Conservation (phyloP, 1,140 invertebrate species). For the Drosophila pruinosa region DNA sequence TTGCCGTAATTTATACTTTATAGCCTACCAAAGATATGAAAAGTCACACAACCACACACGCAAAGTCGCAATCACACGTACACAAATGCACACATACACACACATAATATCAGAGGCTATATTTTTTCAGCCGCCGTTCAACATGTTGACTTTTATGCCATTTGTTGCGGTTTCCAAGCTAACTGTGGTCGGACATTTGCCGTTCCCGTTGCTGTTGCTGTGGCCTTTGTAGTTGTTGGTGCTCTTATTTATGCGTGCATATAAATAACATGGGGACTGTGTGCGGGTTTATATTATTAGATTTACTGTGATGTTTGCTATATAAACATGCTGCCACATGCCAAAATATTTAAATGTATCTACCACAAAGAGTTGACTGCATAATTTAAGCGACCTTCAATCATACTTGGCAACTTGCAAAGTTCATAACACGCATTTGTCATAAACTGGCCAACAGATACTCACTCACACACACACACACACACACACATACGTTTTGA, state of each 20-base stretch:
- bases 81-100: conserved; percentile 15
- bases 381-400: conserved; percentile 64
- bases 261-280: conserved; percentile 67
- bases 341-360: conserved; percentile 65
- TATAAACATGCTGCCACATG: conserved; percentile 65
- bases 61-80: conserved; percentile 12
- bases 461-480: not conserved
- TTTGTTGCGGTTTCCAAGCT: conserved; percentile 73
- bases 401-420: conserved; percentile 37
- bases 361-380: conserved; percentile 71
- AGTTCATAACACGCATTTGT: conserved; percentile 56
- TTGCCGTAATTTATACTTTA: conserved; percentile 81
- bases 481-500: not conserved
- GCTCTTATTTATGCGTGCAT: conserved; percentile 73
- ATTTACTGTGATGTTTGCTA: conserved; percentile 56
- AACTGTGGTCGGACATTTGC: conserved; percentile 61
- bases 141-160: conserved; percentile 80
- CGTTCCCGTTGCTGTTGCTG: not conserved
- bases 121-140: conserved; percentile 69
- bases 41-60: conserved; percentile 54
- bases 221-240: conserved; percentile 11
- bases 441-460: conserved; percentile 26
- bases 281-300: conserved; percentile 72
- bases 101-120: conserved; percentile 64
- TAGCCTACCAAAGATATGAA: conserved; percentile 76